Conservation (phyloP, 2,888 invertebrate genomes). For the Aspidiotus destructor region DNA sequence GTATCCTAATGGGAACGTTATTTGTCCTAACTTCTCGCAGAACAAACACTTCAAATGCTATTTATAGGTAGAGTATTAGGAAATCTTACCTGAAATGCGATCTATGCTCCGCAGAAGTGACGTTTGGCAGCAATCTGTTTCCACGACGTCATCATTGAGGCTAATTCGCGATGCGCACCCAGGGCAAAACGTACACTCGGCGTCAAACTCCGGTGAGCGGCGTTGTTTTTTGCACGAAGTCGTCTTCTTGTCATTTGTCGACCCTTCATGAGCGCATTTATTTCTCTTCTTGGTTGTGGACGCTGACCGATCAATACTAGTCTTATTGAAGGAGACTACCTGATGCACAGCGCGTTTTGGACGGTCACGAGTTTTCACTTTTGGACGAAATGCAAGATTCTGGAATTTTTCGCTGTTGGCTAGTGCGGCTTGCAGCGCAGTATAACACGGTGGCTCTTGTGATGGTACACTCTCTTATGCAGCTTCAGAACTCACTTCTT, state of each 20-base stretch:
- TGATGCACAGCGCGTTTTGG: not conserved
- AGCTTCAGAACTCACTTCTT: not conserved
- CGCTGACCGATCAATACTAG: not conserved
- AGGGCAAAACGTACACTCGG: too few relatives aligned
- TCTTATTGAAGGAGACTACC: not conserved
- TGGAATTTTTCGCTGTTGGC: conserved; percentile 2
- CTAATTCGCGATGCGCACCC: too few relatives aligned
- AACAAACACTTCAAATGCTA: not conserved
- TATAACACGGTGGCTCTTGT: conserved; percentile 2
- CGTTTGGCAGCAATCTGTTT: too few relatives aligned
- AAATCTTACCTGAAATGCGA: too few relatives aligned
- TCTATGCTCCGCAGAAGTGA: too few relatives aligned
- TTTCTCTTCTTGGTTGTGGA: too few relatives aligned
- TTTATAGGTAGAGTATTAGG: not conserved
- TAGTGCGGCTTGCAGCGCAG: not conserved
- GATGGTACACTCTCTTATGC: not conserved
- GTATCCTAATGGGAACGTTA: too few relatives aligned
- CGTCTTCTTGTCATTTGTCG: too few relatives aligned
- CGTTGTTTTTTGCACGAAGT: too few relatives aligned
- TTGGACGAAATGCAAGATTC: not conserved
- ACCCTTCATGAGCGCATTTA: too few relatives aligned
- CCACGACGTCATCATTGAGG: too few relatives aligned
- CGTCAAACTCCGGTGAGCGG: too few relatives aligned
- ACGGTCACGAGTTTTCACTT: not conserved
- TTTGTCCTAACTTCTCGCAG: not conserved